Evolutionary conservation across 2,888 invertebrate species (phyloP).

Genomic region (Andrena trimmerana): DNA sequence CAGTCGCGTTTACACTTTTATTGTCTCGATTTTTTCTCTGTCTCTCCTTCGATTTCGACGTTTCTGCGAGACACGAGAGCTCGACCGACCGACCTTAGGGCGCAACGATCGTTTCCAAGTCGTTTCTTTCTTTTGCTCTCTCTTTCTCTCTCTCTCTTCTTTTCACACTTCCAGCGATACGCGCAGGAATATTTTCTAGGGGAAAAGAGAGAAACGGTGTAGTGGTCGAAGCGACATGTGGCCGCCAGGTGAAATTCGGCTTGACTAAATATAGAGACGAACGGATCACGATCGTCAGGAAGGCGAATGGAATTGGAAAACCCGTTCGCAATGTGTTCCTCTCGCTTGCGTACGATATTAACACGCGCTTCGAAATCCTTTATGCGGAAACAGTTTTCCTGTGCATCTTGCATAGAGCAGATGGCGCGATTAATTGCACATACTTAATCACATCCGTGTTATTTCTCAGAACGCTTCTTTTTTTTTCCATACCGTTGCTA

Average conservation of each 20-base stretch:
- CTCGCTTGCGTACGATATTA: background rate
- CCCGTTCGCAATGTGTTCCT: background rate
- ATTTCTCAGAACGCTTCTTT: background rate
- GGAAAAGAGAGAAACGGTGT: constrained; percentile 29
- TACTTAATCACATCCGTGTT: constrained; percentile 7
- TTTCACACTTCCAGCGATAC: background rate
- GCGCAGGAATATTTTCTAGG: background rate
- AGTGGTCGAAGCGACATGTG: constrained; percentile 49
- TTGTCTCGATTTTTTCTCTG: constrained; percentile 33
- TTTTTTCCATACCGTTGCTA: background rate
- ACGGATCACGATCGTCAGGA: constrained; percentile 32
- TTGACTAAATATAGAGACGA: constrained; percentile 46
- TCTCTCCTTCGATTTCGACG: constrained; percentile 12
- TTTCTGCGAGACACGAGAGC: background rate
- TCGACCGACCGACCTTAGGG: background rate
- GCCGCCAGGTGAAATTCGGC: constrained; percentile 57
- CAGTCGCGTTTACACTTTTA: constrained; percentile 69
- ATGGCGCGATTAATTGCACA: background rate
- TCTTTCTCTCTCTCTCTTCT: background rate
- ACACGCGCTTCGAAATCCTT: constrained; percentile 9
- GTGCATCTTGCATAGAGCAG: background rate
- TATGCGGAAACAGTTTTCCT: background rate
- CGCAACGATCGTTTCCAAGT: background rate
- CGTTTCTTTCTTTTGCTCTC: background rate
- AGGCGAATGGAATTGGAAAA: constrained; percentile 26